Conservation (phyloP, 2,797 vertebrate species). For the Lepus oiostolus region DNA sequence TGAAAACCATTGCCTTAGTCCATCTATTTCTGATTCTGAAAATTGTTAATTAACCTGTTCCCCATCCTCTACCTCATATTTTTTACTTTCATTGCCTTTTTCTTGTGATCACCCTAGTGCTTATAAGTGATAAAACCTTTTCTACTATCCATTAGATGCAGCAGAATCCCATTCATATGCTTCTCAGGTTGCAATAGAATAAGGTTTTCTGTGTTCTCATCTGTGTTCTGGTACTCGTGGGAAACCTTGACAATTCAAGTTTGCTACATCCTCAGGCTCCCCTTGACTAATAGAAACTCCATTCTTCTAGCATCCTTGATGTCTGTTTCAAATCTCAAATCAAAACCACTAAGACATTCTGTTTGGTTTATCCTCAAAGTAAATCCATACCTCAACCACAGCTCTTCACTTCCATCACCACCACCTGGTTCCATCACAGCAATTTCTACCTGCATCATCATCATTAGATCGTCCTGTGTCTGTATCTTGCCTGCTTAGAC, state of each 20-base stretch:
- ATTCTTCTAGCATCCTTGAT: background rate
- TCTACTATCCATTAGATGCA: background rate
- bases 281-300: background rate
- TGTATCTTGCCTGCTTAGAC: background rate
- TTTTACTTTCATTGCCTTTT: background rate
- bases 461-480: accelerated
- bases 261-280: background rate
- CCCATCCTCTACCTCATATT: background rate
- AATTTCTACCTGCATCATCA: background rate
- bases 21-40: background rate
- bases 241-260: background rate
- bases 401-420: background rate
- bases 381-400: background rate
- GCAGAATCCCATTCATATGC: background rate
- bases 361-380: background rate
- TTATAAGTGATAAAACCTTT: background rate
- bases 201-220: background rate
- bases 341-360: background rate
- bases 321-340: background rate
- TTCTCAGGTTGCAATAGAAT: background rate
- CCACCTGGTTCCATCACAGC: background rate
- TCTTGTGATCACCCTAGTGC: background rate
- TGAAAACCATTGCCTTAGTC: background rate
- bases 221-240: background rate
- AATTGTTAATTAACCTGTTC: background rate